These are phyloP conservation scores for Macheiramphus alcinus DNA, from an alignment of 2,113 vertebrate genomes.

Conservation along the genomic window DNA sequence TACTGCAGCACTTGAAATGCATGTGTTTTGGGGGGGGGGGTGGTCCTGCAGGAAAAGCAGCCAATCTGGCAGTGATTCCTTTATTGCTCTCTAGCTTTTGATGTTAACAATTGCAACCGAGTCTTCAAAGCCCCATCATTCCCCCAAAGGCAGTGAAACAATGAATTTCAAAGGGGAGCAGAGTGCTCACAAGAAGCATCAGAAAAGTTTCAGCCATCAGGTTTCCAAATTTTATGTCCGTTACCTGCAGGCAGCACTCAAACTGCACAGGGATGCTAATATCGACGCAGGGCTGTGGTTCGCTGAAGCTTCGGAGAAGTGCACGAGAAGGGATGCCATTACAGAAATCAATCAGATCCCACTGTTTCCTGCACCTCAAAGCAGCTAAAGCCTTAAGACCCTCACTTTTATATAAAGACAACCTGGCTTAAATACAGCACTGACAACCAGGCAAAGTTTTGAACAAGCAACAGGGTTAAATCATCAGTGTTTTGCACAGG, in stretches of 20 bases:
- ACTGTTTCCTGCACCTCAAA: background rate
- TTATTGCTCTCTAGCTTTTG: background rate
- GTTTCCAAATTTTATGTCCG: background rate
- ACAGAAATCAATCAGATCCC: background rate
- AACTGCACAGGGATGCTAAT: background rate
- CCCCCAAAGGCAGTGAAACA: background rate
- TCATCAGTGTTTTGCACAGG: background rate
- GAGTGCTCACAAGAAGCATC: background rate
- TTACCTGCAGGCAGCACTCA: background rate
- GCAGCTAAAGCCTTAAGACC: background rate
- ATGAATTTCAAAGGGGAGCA: background rate
- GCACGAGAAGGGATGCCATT: fast-evolving
- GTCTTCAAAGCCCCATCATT: background rate
- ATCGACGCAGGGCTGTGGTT: fast-evolving
- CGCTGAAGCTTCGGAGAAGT: background rate
- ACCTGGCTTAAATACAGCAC: background rate
- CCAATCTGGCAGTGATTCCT: background rate
- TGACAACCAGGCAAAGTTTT: background rate
- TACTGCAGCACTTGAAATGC: background rate
- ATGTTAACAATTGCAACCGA: background rate
- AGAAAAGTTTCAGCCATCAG: too few species aligned
- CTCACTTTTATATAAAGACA: background rate
- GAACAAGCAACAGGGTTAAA: background rate
- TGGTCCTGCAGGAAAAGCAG: background rate
- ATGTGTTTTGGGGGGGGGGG: background rate